Base-by-base conservation (phyloP, 2,113 vertebrate species). In the Grantiella picta region DNA sequence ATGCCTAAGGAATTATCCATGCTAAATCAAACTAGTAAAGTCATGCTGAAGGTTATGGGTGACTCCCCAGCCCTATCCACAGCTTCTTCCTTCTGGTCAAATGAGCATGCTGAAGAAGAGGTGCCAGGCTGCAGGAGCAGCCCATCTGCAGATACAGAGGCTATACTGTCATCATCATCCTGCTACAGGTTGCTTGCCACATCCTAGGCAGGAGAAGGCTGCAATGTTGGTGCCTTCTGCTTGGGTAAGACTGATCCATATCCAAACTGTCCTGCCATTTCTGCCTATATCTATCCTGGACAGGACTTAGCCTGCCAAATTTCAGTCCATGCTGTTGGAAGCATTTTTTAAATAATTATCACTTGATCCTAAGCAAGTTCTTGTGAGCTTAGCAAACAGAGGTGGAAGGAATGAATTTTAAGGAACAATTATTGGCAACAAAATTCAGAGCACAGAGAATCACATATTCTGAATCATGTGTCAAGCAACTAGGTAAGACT, bases 81-180 rank as follows among this genome's bases (percentile, higher is more conserved):
- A 64, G n/a, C 28, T 65, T 70, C 27, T 83, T 75, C 56, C 25
- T 77, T 87, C 59, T 40, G 42, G 45, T 22, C 66, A 94, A 86
- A 80, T 9, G 5, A 69, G 4, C 21, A 12, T 7, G 7, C 9
- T 69, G 22, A 23, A 60, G 47, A 23, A 68, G 35, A 6, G 5
- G 10, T 45, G 56, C 27, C 31, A 11, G 27, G 35, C 47, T 73
- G 59, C 24, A 78, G 44, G 9, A 50, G 42, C 31, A 86, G 24
- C 28, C 28, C 18, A 20, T 11, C 76, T 72, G 21, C 28, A 63
- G 72, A 29, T 8, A 28, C 29, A 68, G 59, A 70, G 35, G 28
- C 23, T 38, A 15, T 29, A 3, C 14, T 12, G 6, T 19, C 33
- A 4, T 28, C 3, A 0, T 12, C 1, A 1, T 47, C 28, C 50